phyloP scores from a whole-genome alignment of 2,113 vertebrate species.

The Heliornis fulica region DNA sequence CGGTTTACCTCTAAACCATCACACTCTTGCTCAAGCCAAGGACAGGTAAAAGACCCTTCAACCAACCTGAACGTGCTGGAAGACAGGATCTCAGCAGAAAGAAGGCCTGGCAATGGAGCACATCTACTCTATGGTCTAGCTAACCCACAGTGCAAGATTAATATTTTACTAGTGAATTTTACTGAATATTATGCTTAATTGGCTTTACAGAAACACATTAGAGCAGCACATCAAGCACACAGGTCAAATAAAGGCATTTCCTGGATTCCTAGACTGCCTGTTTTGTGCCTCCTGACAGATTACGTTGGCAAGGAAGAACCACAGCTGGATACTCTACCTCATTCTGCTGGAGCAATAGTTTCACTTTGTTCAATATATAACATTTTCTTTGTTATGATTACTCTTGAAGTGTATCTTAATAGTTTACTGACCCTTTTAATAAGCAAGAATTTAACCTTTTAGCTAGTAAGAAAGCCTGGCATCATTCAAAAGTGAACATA shows the following conservation, averaged over 20 bases:
- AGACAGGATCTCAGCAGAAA: not conserved
- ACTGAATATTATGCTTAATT: not conserved
- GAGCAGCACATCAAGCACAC: not conserved
- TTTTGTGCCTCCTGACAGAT: not conserved
- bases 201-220: not conserved
- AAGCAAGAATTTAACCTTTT: not conserved
- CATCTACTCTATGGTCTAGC: not conserved
- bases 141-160: not conserved
- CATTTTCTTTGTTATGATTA: not conserved
- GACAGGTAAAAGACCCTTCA: not conserved
- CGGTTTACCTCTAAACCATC: too few relatives aligned
- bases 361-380: not conserved
- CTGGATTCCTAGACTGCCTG: not conserved
- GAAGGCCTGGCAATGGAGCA: not conserved
- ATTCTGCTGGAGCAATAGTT: not conserved
- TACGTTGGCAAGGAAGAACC: not conserved
- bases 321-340: not conserved
- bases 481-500: not conserved
- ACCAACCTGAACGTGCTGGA: fast-evolving
- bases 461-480: not conserved
- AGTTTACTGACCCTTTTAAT: not conserved
- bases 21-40: not conserved
- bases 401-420: not conserved
- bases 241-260: not conserved
- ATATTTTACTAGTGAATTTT: not conserved